Conservation (phyloP, 2,888 invertebrate genomes). For the Drosophila austrosaltans region DNA sequence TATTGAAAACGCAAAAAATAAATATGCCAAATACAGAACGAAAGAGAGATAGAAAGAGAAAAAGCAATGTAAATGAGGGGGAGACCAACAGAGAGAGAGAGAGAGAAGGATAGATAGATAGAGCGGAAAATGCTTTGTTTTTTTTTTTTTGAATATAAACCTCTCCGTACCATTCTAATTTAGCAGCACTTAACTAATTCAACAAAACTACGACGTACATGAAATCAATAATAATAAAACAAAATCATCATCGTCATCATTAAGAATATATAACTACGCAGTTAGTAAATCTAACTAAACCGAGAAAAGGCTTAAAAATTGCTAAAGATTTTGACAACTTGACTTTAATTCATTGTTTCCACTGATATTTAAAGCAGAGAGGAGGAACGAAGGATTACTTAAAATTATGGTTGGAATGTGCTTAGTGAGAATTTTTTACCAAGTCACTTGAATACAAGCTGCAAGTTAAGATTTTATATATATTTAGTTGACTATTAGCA, state of each 20-base stretch:
- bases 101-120: slow-evolving; percentile 32
- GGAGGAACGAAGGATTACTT: not conserved
- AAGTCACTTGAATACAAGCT: not conserved
- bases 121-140: slow-evolving; percentile 9
- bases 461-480: not conserved
- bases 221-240: slow-evolving; percentile 63
- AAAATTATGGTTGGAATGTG: not conserved
- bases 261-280: slow-evolving; percentile 62
- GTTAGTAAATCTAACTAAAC: slow-evolving; percentile 52
- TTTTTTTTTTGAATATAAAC: slow-evolving; percentile 31
- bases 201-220: slow-evolving; percentile 71
- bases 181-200: slow-evolving; percentile 75
- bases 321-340: slow-evolving; percentile 20
- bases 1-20: slow-evolving; percentile 54
- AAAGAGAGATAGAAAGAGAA: slow-evolving; percentile 20
- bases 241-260: slow-evolving; percentile 52
- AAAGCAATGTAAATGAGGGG: too few relatives aligned
- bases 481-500: not conserved
- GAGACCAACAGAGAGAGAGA: slow-evolving; percentile 19
- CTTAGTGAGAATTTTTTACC: not conserved
- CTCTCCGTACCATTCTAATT: slow-evolving; percentile 51
- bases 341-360: not conserved
- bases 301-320: slow-evolving; percentile 28
- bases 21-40: slow-evolving; percentile 27
- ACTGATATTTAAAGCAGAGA: not conserved